These are phyloP conservation scores for Arrhopalites spinosus DNA, from an alignment of 2,888 invertebrate genomes.

Conservation along the genomic window DNA sequence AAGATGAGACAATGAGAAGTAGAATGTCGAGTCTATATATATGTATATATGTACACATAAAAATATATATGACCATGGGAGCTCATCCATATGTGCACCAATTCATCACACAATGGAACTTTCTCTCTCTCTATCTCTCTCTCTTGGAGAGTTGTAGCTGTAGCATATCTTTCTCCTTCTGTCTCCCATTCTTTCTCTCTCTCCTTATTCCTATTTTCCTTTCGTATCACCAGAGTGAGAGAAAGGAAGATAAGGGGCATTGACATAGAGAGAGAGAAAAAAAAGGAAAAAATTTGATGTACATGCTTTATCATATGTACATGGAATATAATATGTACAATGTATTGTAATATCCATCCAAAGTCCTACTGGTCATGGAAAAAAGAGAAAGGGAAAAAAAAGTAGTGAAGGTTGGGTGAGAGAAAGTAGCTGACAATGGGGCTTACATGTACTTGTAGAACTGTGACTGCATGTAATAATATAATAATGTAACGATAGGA, in stretches of 20 bases:
- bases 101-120: conserved; percentile 39
- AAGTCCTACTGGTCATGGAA: background rate
- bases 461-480: background rate
- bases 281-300: too few relatives aligned
- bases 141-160: background rate
- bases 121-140: background rate
- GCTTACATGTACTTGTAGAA: background rate
- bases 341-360: too few relatives aligned
- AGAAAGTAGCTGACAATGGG: conserved; percentile 4
- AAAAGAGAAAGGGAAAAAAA: too few relatives aligned
- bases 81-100: conserved; percentile 42
- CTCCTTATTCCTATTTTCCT: background rate
- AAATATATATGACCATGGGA: conserved; percentile 33
- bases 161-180: background rate
- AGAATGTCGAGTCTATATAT: background rate
- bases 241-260: background rate
- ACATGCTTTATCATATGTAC: too few relatives aligned
- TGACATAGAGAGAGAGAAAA: too few relatives aligned
- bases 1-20: conserved; percentile 12
- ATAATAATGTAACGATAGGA: background rate
- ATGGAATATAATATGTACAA: too few relatives aligned
- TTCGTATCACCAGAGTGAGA: background rate
- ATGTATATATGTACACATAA: background rate
- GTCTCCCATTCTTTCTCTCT: background rate
- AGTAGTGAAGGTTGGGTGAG: background rate